A percentile compares a stretch with the other conserved stretches of the same genome.
These are phyloP conservation scores for Gephyroberyx darwinii DNA, from an alignment of 2,797 vertebrate species.

Conservation along the genomic window DNA sequence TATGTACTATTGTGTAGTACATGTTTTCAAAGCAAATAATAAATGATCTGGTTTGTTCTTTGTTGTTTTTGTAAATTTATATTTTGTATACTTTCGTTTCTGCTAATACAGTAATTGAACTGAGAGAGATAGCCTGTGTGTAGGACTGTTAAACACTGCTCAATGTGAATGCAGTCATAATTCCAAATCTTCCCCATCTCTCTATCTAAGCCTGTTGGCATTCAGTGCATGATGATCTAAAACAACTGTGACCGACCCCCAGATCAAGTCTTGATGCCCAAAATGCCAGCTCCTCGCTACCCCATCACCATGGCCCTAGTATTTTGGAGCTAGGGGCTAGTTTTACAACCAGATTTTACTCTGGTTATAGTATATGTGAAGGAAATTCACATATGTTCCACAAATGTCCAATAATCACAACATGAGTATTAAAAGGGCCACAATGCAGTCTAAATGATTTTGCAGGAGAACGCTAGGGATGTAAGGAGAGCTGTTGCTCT, in stretches of 20 bases:
- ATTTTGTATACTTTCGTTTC: not conserved
- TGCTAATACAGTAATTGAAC: slow-evolving; percentile 32
- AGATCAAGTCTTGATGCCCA: slow-evolving; percentile 76
- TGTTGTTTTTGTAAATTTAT: not conserved
- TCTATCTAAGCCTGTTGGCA: slow-evolving; percentile 75
- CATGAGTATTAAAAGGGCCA: slow-evolving; percentile 40
- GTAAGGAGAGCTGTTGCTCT: slow-evolving; percentile 73
- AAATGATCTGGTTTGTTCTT: not conserved
- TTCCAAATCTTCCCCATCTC: slow-evolving; percentile 72
- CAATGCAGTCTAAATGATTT: slow-evolving; percentile 72
- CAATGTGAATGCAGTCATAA: slow-evolving; percentile 65
- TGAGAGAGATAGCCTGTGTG: slow-evolving; percentile 25
- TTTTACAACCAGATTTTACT: not conserved
- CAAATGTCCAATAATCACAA: slow-evolving; percentile 59
- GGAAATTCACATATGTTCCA: slow-evolving; percentile 48
- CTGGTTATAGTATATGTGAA: slow-evolving; percentile 22
- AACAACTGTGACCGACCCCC: slow-evolving; percentile 83
- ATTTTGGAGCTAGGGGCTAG: slow-evolving; percentile 30
- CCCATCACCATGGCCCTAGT: slow-evolving; percentile 37
- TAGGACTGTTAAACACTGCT: slow-evolving; percentile 43
- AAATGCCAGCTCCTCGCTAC: slow-evolving; percentile 66
- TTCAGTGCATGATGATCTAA: slow-evolving; percentile 79
- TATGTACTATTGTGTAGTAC: not conserved
- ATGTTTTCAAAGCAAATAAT: not conserved
- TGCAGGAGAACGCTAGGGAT: slow-evolving; percentile 68